These are phyloP conservation scores for Spisula subtruncata DNA, from an alignment of 2,888 invertebrate species.

Conservation along the genomic window DNA sequence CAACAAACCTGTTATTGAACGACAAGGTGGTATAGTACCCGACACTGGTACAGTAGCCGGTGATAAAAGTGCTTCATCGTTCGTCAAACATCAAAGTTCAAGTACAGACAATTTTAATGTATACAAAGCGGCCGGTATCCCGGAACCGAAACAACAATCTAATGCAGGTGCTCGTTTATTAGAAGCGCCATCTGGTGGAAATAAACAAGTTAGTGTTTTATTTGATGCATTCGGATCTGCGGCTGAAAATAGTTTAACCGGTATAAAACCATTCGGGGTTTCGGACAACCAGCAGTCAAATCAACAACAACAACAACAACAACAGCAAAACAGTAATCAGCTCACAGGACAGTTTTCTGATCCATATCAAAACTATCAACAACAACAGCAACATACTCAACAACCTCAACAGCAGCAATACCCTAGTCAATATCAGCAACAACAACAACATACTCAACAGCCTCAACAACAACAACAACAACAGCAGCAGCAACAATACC, in stretches of 20 bases:
- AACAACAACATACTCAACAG: neutral
- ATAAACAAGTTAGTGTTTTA: neutral
- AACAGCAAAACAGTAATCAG: neutral
- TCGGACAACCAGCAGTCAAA: neutral
- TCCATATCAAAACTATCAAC: neutral
- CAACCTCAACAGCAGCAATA: neutral
- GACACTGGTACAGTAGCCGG: neutral
- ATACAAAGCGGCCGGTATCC: neutral
- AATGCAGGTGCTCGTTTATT: neutral
- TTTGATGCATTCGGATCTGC: neutral
- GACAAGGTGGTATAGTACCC: neutral
- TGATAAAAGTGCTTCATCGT: neutral
- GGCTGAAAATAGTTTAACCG: neutral
- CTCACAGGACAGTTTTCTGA: neutral
- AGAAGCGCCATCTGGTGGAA: neutral
- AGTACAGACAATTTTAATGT: slow-evolving; percentile 15
- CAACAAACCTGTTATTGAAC: neutral
- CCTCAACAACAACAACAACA: neutral
- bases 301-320: neutral
- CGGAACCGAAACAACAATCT: neutral
- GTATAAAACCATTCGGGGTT: neutral
- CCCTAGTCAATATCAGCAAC: neutral
- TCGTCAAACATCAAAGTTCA: neutral
- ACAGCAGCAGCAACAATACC: neutral
- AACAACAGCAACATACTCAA: neutral